Conservation (phyloP, 2,888 invertebrate species). For the Stenurella melanura region DNA sequence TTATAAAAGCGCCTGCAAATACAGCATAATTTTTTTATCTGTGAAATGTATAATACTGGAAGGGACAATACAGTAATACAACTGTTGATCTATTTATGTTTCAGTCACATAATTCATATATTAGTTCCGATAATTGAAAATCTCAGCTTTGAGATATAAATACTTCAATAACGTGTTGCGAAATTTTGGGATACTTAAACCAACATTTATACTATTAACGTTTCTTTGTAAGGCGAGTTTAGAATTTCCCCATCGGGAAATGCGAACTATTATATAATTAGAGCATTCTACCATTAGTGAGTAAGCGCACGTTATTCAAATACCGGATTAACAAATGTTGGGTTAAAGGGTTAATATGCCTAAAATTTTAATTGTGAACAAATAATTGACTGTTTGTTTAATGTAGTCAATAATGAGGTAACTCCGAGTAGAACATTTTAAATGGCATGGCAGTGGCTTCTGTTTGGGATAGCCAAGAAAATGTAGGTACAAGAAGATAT, state of each 20-base stretch:
- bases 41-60: too few species aligned
- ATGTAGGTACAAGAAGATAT: not conserved
- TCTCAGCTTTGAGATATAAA: too few species aligned
- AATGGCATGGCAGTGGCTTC: conserved; percentile 39
- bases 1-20: too few species aligned
- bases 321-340: conserved; percentile 68
- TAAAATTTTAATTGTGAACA: conserved; percentile 75
- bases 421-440: conserved; percentile 33
- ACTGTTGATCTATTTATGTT: too few species aligned
- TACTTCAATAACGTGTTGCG: too few species aligned
- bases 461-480: not conserved
- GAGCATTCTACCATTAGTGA: conserved; percentile 54
- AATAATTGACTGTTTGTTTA: conserved; percentile 69
- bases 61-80: too few species aligned
- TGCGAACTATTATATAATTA: conserved; percentile 61
- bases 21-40: too few species aligned
- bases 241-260: conserved; percentile 14
- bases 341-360: conserved; percentile 73
- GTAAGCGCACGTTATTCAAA: conserved; percentile 62
- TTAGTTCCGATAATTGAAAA: too few species aligned
- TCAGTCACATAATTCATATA: too few species aligned
- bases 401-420: conserved; percentile 63
- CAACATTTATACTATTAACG: too few species aligned
- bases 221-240: conserved; percentile 5
- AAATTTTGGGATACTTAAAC: too few species aligned